Evolutionary conservation across 2,888 invertebrate genomes (phyloP).

Genomic region (Macrosoma leucophasiata): DNA sequence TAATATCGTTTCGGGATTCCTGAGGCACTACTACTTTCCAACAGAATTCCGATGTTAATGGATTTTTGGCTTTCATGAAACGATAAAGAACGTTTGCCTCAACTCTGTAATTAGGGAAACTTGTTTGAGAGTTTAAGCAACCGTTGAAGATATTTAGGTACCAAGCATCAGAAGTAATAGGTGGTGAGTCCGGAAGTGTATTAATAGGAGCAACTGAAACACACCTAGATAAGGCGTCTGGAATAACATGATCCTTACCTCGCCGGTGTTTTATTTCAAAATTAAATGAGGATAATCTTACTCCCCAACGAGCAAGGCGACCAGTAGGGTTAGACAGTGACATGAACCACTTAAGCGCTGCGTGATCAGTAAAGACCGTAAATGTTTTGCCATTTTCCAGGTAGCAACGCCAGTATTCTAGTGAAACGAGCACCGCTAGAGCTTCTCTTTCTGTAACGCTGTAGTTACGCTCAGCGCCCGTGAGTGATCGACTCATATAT

Average conservation of each 20-base stretch:
- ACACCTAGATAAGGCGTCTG: constrained; percentile 25
- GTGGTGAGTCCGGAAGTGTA: constrained; percentile 24
- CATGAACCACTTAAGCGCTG: constrained; percentile 21
- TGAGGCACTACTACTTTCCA: too few relatives aligned
- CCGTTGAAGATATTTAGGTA: too few relatives aligned
- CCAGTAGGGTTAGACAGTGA: constrained; percentile 23
- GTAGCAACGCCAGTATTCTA: constrained; percentile 21
- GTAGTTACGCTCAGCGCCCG: constrained; percentile 16
- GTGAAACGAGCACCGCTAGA: constrained; percentile 15
- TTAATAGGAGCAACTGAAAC: constrained; percentile 15
- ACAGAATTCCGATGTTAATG: too few relatives aligned
- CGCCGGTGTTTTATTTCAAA: constrained; percentile 27
- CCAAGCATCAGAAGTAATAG: constrained; percentile 11
- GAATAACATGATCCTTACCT: constrained; percentile 26
- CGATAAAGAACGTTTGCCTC: too few relatives aligned
- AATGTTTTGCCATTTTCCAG: constrained; percentile 16
- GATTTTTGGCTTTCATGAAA: too few relatives aligned
- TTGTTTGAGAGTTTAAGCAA: too few relatives aligned
- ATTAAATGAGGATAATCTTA: constrained; percentile 26
- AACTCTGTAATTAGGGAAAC: too few relatives aligned
- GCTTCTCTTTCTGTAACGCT: constrained; percentile 19
- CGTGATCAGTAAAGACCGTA: constrained; percentile 20
- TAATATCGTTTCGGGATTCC: too few relatives aligned
- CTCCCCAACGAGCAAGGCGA: constrained; percentile 29
- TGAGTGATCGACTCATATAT: too few relatives aligned